These are phyloP conservation scores for Anas platyrhynchos DNA, from an alignment of 2,113 vertebrate species.

Conservation along the genomic window DNA sequence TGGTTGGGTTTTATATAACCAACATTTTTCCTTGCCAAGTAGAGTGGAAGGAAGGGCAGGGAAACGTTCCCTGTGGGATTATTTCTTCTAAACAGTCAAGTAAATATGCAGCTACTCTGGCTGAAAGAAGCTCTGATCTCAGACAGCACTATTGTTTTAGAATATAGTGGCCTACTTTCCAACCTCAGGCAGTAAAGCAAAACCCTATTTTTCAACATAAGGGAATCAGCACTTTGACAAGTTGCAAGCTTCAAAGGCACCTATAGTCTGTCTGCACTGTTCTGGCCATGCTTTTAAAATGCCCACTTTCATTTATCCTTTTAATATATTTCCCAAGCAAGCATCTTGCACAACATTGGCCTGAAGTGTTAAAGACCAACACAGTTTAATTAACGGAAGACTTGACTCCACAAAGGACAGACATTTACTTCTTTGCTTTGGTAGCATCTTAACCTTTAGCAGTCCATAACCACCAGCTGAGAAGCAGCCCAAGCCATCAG, in stretches of 20 bases:
- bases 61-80: conserved; percentile 40
- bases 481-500: background rate
- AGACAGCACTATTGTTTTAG: background rate
- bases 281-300: background rate
- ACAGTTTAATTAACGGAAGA: background rate
- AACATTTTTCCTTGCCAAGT: conserved; percentile 35
- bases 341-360: background rate
- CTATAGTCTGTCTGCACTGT: background rate
- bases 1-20: background rate
- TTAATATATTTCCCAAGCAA: background rate
- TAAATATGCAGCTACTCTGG: conserved; percentile 6
- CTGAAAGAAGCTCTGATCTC: background rate
- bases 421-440: background rate
- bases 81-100: conserved; percentile 12
- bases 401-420: background rate
- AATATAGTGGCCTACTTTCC: background rate
- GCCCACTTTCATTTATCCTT: background rate
- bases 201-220: background rate
- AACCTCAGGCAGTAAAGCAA: background rate
- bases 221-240: background rate
- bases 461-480: background rate
- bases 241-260: background rate
- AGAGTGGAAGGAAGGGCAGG: conserved; percentile 35
- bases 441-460: background rate
- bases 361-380: background rate